Conservation (phyloP, 2,797 vertebrate species). For the Rallus crepitans region DNA sequence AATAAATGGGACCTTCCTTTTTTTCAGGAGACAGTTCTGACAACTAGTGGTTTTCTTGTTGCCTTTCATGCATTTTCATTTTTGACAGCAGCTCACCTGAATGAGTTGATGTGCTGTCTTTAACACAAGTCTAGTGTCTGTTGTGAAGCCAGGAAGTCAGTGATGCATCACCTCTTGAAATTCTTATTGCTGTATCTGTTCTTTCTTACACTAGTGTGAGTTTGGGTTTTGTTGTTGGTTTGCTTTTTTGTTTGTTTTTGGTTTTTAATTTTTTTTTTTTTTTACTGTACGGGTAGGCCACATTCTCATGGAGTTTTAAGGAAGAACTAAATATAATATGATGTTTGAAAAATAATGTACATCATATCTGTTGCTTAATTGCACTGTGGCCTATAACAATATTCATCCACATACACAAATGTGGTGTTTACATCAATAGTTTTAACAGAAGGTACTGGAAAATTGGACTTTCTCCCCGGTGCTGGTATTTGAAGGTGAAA, state of each 20-base stretch:
- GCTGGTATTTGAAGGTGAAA: neutral
- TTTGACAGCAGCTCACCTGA: neutral
- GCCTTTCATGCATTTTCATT: neutral
- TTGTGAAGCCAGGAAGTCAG: neutral
- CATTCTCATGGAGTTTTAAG: neutral
- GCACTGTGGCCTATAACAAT: neutral
- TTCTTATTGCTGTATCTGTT: neutral
- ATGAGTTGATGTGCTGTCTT: neutral
- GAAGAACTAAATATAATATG: neutral
- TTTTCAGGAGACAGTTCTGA: neutral
- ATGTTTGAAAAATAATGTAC: neutral
- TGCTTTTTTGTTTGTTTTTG: no score
- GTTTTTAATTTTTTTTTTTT: no score
- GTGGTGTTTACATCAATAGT: neutral
- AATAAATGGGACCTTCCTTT: neutral
- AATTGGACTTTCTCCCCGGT: neutral
- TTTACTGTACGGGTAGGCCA: neutral
- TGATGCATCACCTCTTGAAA: neutral
- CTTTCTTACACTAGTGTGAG: neutral
- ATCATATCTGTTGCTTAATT: neutral
- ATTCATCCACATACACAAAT: neutral
- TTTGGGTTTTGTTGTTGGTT: no score
- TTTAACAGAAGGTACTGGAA: neutral
- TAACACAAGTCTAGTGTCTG: neutral
- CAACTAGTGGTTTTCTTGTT: conserved; percentile 33